Evolutionary conservation across 2,113 vertebrate genomes (phyloP), one percentile per base, ranked within the genome.

Genomic region (Nannobrachium achirus): DNA sequence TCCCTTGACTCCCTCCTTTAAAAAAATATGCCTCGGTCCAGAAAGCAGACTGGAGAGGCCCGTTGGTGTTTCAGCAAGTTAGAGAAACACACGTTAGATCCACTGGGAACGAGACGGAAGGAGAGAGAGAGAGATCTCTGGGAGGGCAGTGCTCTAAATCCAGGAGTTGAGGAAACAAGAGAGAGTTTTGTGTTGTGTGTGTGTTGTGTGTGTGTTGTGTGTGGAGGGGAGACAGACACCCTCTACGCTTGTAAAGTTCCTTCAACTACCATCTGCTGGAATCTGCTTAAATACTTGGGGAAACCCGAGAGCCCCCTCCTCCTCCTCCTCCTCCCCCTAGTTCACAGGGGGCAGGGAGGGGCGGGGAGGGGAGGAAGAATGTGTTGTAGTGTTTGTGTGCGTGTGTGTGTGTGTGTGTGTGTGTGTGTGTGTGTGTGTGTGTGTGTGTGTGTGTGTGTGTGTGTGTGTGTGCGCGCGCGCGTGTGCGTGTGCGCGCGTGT

Each of bases 221-320:
- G 52, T 14, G 63, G 73, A 82, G 74, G 59, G 82, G 59, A 48
- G 59, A 10, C 14, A 10, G 40, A 56, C 58, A 18, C 51, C 8
- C 49, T 9, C 56, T 38, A 64, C 39, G 25, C 74, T 76, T 40
- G 52, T 56, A 63, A 85, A 87, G 76, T 89, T 86, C 66, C 66
- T 49, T 33, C 25, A 33, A 33, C 44, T 33, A 68, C 82, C 86
- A 82, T 90, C 89, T 92, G 88, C 73, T 89, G 86, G 84, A 90
- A 89, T 91, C 88, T 84, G 69, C 56, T 83, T 93, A 91, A 91
- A 89, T 93, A 93, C 67, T 70, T 67, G 68, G 80, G 81, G 75
- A 80, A 33, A 33, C 25, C 25, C 25, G 25, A 33, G 25, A 33
- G 25, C 62, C 77, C 84, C 73, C 55, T 66, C 64, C 68, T 16